Percentiles rank a stretch among this genome's conserved stretches.
Conservation (phyloP, 2,797 vertebrate species). For the Alca torda region DNA sequence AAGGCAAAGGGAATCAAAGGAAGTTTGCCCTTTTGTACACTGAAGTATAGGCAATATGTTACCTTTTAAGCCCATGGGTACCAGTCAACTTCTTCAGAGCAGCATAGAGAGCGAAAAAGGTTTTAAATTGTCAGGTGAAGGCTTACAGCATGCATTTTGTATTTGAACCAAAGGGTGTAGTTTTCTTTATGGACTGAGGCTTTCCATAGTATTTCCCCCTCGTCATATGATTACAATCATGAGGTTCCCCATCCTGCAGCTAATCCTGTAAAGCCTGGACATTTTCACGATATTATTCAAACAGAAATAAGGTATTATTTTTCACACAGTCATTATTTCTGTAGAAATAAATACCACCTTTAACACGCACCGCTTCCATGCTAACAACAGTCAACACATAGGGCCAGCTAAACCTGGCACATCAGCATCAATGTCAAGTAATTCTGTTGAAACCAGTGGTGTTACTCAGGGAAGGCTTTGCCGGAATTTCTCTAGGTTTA, state of each 20-base stretch:
- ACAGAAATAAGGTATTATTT: background rate
- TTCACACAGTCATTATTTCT: background rate
- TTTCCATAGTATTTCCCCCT: background rate
- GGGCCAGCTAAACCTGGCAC: background rate
- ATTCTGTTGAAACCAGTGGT: background rate
- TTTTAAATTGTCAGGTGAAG: background rate
- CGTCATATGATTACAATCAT: background rate
- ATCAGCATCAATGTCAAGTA: background rate
- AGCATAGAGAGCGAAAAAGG: background rate
- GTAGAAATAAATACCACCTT: background rate
- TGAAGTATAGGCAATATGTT: background rate
- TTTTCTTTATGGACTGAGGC: background rate
- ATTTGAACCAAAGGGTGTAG: background rate
- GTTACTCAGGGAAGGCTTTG: background rate
- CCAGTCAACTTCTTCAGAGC: background rate
- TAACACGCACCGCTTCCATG: background rate
- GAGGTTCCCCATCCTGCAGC: background rate
- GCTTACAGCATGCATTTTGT: background rate
- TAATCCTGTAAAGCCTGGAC: background rate
- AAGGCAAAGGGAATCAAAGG: constrained; percentile 9
- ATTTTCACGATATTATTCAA: background rate
- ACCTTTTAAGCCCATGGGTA: background rate
- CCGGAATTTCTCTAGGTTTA: background rate
- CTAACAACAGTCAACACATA: background rate
- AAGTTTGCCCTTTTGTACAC: background rate